Base-by-base conservation (phyloP, 2,888 invertebrate genomes). In the Cantharis nigra region DNA sequence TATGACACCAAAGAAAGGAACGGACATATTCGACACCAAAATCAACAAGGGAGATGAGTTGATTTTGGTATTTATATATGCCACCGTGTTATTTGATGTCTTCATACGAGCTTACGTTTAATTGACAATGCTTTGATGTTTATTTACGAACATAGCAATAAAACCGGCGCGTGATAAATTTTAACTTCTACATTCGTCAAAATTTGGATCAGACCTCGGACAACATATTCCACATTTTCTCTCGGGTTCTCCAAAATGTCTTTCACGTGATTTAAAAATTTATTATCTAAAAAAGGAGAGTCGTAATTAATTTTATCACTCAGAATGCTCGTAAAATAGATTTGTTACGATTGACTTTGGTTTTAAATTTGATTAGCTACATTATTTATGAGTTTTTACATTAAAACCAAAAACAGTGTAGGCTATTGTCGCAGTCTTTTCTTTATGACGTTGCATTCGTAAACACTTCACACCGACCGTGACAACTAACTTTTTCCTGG, bases 21-120 rank as follows among this genome's bases (percentile, higher is more conserved):
- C 71, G 13, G 26, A 67, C 69, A 71, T 71, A 74, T 71, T 65
- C 64, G 74, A 65, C 30, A 62, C 63, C 64, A 18, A 26, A 62
- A 69, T 69, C 69, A 30, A 63, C 20, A 70, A 78, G 78, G 63
- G 72, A 75, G 78, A 75, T 71, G 71, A 65, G 69, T 63, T 23
- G 65, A 70, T 70, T 69, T 71, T 74, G 74, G 69, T 71, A 74
- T 77, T 77, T 73, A 74, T 74, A 74, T 74, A 62, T 71, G 74
- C 75, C 63, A 70, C 63, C 11, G 70, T 49, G 26, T 64, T 71
- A 20, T 77, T 72, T 77, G 77, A 77, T 74, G 77, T 77, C 77
- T 77, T 77, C 67, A 77, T 77, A 71, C 65, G 26, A 67, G 26
- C 65, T 67, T 67, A 67, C 26, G 26, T 67, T 67, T 67, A 67